phyloP scores from a whole-genome alignment of 1,140 invertebrate species.

The Halyomorpha halys region DNA sequence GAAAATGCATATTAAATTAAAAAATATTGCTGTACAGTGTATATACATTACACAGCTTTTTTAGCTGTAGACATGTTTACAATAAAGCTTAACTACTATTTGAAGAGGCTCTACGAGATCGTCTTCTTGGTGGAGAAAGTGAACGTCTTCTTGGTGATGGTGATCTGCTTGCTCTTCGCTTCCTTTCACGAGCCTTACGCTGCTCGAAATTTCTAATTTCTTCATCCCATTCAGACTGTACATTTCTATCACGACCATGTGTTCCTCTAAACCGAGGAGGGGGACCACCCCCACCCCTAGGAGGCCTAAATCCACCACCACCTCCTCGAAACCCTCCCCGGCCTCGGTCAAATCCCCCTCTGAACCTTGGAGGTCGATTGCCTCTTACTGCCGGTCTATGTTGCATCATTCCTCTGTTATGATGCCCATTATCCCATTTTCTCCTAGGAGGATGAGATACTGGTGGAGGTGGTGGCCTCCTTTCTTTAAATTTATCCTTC shows the following conservation, averaged over 20 bases:
- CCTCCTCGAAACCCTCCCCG: not conserved
- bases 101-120: slow-evolving; percentile 6
- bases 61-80: not conserved
- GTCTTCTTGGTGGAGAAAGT: not conserved
- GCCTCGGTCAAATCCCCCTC: not conserved
- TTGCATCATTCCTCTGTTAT: not conserved
- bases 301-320: not conserved
- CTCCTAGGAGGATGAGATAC: not conserved
- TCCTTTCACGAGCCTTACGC: slow-evolving; percentile 20
- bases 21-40: not conserved
- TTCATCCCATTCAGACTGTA: slow-evolving; percentile 30
- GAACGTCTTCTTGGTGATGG: slow-evolving; percentile 1
- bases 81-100: slow-evolving; percentile 3
- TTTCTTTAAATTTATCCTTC: slow-evolving; percentile 9
- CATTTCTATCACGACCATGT: not conserved
- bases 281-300: not conserved
- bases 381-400: not conserved
- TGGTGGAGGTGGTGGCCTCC: not conserved
- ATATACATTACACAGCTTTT: slow-evolving; percentile 10
- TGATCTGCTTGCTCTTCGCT: slow-evolving; percentile 20
- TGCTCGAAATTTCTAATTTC: slow-evolving; percentile 31
- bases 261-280: not conserved
- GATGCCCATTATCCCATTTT: not conserved
- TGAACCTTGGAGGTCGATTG: not conserved
- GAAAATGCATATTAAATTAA: slow-evolving; percentile 1